Conservation (phyloP, 2,888 invertebrate species). For the Fabriciana adippe region DNA sequence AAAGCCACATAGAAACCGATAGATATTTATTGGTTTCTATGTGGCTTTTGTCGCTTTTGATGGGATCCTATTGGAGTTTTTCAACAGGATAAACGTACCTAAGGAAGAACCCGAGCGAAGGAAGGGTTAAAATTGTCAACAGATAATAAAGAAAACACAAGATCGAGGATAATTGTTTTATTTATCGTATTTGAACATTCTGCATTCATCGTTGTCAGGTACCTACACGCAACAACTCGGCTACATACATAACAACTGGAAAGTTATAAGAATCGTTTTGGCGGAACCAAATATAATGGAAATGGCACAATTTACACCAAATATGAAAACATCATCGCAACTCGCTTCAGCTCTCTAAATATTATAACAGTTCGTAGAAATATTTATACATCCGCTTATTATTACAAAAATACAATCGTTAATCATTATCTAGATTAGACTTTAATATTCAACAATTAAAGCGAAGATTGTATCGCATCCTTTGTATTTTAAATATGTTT, state of each 20-base stretch:
- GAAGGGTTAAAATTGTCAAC: neutral
- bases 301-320: conserved; percentile 50
- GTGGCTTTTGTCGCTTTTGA: too few relatives aligned
- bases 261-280: neutral
- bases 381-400: conserved; percentile 44
- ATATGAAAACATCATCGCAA: conserved; percentile 39
- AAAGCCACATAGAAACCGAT: too few relatives aligned
- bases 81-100: too few relatives aligned
- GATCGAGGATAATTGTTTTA: conserved; percentile 52
- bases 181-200: conserved; percentile 68
- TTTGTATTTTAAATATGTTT: neutral
- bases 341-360: conserved; percentile 42
- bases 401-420: conserved; percentile 28
- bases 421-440: conserved; percentile 25
- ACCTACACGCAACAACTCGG: conserved; percentile 51
- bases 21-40: too few relatives aligned
- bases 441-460: conserved; percentile 27
- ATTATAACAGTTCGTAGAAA: conserved; percentile 66
- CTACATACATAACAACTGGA: conserved; percentile 7
- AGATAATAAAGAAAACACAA: conserved; percentile 39
- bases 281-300: conserved; percentile 20
- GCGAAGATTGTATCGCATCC: conserved; percentile 1
- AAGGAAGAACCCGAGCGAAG: too few relatives aligned
- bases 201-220: conserved; percentile 63
- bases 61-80: too few relatives aligned